phyloP scores from a whole-genome alignment of 1,140 invertebrate genomes.

The Dreissena rostriformis region DNA sequence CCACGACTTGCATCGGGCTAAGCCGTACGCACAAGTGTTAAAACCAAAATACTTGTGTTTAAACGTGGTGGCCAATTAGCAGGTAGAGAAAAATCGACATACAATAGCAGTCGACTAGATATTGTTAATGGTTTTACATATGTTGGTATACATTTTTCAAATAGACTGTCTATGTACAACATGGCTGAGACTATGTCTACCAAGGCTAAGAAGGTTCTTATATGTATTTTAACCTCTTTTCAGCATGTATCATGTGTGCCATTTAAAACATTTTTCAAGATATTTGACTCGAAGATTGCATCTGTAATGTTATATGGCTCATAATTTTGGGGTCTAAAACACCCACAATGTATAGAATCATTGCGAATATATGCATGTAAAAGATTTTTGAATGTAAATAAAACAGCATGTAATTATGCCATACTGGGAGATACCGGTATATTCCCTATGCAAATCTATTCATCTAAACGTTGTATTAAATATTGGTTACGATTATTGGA shows the following conservation, averaged over 20 bases:
- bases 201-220: neutral
- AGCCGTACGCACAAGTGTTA: constrained; percentile 82
- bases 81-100: neutral
- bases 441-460: constrained; percentile 23
- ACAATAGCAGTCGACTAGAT: neutral
- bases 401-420: constrained; percentile 20
- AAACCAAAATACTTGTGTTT: neutral
- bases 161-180: neutral
- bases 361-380: constrained; percentile 24
- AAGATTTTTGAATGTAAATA: constrained; percentile 19
- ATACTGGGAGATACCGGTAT: constrained; percentile 24
- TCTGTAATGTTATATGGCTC: constrained; percentile 3
- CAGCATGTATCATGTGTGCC: constrained; percentile 9
- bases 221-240: neutral
- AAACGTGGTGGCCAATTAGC: neutral
- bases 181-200: constrained; percentile 2
- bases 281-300: constrained; percentile 28
- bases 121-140: neutral
- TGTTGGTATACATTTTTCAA: neutral
- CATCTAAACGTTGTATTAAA: constrained; percentile 14
- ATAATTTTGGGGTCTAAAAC: constrained; percentile 11
- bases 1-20: constrained; percentile 84
- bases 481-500: constrained; percentile 20
- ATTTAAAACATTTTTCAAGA: constrained; percentile 13
- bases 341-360: constrained; percentile 11